Evolutionary conservation across 2,113 vertebrate species (phyloP).

Genomic region (Heterochromis multidens): DNA sequence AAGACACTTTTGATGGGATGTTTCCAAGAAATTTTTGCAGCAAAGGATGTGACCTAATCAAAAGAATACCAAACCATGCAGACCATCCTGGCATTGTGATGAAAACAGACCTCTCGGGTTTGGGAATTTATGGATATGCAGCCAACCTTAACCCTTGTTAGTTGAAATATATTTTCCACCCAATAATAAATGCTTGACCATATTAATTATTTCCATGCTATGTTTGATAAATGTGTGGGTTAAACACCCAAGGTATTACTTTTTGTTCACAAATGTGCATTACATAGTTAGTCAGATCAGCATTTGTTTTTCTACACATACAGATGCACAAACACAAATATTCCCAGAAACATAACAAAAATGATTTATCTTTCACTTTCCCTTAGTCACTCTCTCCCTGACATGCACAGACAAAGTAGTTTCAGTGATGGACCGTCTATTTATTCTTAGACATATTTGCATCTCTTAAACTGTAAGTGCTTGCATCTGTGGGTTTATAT

Average conservation of each 20-base stretch:
- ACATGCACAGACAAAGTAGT: conserved; percentile 19
- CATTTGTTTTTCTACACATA: not conserved
- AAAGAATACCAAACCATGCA: not conserved
- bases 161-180: not conserved
- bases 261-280: too few species aligned
- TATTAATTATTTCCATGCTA: not conserved
- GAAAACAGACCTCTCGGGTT: not conserved
- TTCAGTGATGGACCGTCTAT: conserved; percentile 55
- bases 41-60: not conserved
- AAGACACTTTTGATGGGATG: not conserved
- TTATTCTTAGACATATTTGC: conserved; percentile 61
- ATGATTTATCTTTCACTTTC: conserved; percentile 7
- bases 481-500: conserved; percentile 69
- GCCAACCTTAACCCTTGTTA: not conserved
- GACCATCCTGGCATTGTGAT: not conserved
- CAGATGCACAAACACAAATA: not conserved
- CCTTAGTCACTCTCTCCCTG: conserved; percentile 11
- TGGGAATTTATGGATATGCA: not conserved
- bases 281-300: too few species aligned
- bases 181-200: not conserved
- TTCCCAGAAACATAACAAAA: not conserved
- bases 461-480: conserved; percentile 52
- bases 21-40: not conserved
- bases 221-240: too few species aligned
- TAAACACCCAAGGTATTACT: too few species aligned